Percentiles rank a stretch among this genome's conserved stretches.
phyloP scores from a whole-genome alignment of 2,888 invertebrate species.

The Phyllotreta striolata region DNA sequence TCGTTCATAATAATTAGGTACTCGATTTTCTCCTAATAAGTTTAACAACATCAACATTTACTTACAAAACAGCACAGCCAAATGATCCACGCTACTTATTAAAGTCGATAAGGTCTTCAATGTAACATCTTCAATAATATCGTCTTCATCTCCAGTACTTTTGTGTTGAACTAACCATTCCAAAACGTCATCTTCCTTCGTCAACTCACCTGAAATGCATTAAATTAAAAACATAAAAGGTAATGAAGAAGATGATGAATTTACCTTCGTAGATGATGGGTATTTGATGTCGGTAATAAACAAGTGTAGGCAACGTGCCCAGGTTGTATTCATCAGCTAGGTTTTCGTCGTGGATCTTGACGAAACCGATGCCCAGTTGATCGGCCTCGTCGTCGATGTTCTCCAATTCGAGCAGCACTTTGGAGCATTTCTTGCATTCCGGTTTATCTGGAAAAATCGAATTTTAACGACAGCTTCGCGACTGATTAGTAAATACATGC shows the following conservation, averaged over 20 bases:
- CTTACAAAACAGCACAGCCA: slow-evolving; percentile 93
- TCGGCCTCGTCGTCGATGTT: slow-evolving; percentile 96
- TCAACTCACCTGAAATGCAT: slow-evolving; percentile 91
- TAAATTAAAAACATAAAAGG: slow-evolving; percentile 29
- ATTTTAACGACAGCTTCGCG: too few species aligned
- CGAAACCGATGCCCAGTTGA: slow-evolving; percentile 92
- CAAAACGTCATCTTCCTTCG: slow-evolving; percentile 89
- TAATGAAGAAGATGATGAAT: neutral
- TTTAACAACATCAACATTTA: slow-evolving; percentile 45
- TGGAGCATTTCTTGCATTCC: slow-evolving; percentile 90
- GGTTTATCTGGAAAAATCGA: slow-evolving; percentile 78
- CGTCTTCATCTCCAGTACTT: slow-evolving; percentile 92
- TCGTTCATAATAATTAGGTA: too few species aligned
- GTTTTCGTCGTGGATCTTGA: slow-evolving; percentile 91
- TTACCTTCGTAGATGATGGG: slow-evolving; percentile 93
- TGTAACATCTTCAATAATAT: slow-evolving; percentile 94
- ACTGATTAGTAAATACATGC: too few species aligned
- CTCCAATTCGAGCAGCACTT: slow-evolving; percentile 89
- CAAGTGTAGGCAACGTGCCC: slow-evolving; percentile 85
- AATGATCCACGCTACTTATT: slow-evolving; percentile 88
- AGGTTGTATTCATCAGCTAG: slow-evolving; percentile 93
- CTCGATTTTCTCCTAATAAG: too few species aligned
- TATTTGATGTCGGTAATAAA: slow-evolving; percentile 93
- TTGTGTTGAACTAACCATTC: slow-evolving; percentile 94
- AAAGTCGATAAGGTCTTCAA: slow-evolving; percentile 86